A percentile compares a stretch with the other conserved stretches of the same genome.
Conservation (phyloP, 2,113 vertebrate genomes). For the Dasyurus viverrinus region DNA sequence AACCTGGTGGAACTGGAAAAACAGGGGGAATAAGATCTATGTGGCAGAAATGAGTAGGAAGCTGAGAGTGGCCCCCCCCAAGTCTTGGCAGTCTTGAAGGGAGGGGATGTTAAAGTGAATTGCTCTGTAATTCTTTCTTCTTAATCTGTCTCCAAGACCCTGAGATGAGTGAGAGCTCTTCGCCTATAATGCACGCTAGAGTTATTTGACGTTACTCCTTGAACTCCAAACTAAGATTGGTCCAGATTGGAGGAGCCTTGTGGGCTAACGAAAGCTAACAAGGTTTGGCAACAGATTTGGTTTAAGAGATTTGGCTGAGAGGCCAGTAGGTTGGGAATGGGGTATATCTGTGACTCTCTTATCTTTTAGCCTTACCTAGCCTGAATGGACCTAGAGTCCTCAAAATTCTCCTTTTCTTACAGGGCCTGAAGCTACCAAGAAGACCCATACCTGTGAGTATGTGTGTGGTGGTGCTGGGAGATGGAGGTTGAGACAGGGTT, state of each 20-base stretch:
- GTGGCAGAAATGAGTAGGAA: background rate
- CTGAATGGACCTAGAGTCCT: background rate
- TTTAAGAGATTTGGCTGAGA: background rate
- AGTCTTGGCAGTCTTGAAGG: background rate
- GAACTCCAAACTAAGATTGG: background rate
- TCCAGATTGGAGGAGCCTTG: background rate
- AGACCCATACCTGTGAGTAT: constrained; percentile 65
- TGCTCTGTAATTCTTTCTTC: background rate
- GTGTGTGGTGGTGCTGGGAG: background rate
- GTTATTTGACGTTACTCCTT: background rate
- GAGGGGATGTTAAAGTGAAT: background rate
- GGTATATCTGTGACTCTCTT: background rate
- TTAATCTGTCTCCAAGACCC: background rate
- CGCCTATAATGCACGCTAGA: background rate
- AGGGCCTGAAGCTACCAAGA: constrained; percentile 73
- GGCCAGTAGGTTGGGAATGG: background rate
- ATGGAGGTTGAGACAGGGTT: background rate
- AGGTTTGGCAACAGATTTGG: background rate
- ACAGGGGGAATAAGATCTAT: background rate
- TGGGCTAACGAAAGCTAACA: background rate
- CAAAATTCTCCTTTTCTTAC: constrained; percentile 42
- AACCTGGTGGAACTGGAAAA: background rate
- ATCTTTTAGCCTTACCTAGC: background rate
- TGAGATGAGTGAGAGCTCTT: background rate
- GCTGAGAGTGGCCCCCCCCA: background rate